Evolutionary conservation across 2,888 invertebrate genomes (phyloP).

Genomic region (Eristalinus sepulchralis): DNA sequence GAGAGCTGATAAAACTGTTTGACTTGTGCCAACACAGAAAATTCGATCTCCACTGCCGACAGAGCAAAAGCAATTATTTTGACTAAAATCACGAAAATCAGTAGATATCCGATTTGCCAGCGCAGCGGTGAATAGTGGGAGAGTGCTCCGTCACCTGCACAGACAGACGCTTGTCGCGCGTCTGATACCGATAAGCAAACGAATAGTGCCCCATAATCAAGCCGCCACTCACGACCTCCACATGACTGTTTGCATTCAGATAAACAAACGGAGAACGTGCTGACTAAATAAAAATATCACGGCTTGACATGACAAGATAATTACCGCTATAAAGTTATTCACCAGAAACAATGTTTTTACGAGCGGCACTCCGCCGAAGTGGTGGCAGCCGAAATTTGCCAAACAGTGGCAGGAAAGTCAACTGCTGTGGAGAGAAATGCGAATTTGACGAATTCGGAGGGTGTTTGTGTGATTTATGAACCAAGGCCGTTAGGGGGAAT

Average conservation of each 20-base stretch:
- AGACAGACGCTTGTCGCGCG: no score
- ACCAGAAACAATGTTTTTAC: background rate
- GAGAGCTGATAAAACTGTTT: no score
- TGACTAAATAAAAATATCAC: background rate
- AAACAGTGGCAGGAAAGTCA: background rate
- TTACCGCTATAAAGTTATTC: constrained; percentile 1
- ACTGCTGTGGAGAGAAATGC: background rate
- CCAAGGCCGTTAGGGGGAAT: background rate
- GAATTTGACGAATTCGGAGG: background rate
- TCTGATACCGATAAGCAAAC: background rate
- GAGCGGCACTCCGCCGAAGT: background rate
- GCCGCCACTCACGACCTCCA: background rate
- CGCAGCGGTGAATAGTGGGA: no score
- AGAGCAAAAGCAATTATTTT: no score
- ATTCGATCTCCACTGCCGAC: no score
- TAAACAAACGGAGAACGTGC: background rate
- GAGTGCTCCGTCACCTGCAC: no score
- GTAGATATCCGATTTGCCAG: no score
- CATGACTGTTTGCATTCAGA: constrained; percentile 7
- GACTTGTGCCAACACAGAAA: no score
- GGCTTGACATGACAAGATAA: constrained; percentile 1
- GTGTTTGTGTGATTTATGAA: background rate
- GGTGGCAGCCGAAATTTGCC: background rate
- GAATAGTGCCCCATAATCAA: background rate
- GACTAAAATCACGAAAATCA: no score